A percentile compares a stretch with the other conserved stretches of the same genome.
Conservation (phyloP, 2,888 invertebrate species). For the Philereme transversata region DNA sequence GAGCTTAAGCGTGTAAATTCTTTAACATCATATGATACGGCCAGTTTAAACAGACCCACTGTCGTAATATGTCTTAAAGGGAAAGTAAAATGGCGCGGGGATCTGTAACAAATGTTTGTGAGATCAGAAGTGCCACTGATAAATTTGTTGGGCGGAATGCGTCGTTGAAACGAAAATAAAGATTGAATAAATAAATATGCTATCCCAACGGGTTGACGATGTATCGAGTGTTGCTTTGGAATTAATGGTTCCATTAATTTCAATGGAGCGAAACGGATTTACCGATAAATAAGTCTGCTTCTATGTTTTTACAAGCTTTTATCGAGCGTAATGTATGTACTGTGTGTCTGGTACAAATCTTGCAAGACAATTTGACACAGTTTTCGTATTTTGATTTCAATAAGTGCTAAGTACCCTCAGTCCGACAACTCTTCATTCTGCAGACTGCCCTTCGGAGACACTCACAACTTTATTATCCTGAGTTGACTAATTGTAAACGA, state of each 20-base stretch:
- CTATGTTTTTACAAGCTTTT: too few relatives aligned
- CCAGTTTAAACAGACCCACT: constrained; percentile 21
- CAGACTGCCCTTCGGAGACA: too few relatives aligned
- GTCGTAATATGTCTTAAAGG: constrained; percentile 20
- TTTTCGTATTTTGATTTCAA: too few relatives aligned
- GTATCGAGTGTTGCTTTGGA: constrained; percentile 18
- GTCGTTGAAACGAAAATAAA: constrained; percentile 34
- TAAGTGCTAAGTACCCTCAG: too few relatives aligned
- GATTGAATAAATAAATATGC: constrained; percentile 35
- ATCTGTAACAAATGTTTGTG: constrained; percentile 16
- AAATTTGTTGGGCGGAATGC: constrained; percentile 29
- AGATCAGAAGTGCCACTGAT: constrained; percentile 28
- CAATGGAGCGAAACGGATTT: constrained; percentile 9
- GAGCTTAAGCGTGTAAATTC: constrained; percentile 27
- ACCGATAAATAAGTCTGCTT: background rate
- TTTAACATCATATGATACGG: constrained; percentile 26
- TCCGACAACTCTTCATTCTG: too few relatives aligned
- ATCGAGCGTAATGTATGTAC: too few relatives aligned
- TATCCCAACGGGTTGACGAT: constrained; percentile 21
- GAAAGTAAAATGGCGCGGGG: constrained; percentile 16
- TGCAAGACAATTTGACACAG: too few relatives aligned
- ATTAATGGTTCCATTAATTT: constrained; percentile 24
- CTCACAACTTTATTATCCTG: too few relatives aligned
- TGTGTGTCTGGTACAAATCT: too few relatives aligned
- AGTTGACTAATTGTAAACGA: too few relatives aligned